These are phyloP conservation scores for Nesogale talazaci DNA, from an alignment of 2,113 vertebrate species.

Conservation along the genomic window DNA sequence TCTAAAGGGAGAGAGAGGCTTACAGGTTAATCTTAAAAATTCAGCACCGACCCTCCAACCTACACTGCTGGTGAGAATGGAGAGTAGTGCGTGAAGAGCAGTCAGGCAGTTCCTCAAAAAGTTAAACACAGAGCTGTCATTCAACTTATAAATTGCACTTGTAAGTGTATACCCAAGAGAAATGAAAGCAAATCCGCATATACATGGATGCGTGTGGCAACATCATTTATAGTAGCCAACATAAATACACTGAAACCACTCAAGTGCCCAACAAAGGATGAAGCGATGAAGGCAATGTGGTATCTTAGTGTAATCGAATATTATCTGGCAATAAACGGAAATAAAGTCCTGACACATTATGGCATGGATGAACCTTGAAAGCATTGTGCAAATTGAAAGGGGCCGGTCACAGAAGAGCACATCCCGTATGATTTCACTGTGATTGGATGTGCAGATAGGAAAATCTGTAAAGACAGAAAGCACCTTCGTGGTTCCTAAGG, in stretches of 20 bases:
- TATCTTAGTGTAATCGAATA: neutral
- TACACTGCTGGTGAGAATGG: too few species aligned
- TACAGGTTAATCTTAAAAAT: neutral
- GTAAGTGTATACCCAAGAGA: neutral
- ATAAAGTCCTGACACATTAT: accelerated
- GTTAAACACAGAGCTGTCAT: neutral
- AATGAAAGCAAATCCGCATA: neutral
- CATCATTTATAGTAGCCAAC: neutral
- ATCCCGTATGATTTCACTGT: neutral
- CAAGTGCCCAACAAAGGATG: neutral
- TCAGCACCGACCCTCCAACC: neutral
- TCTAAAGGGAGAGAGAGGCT: neutral
- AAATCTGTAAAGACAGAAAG: neutral
- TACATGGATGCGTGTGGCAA: neutral
- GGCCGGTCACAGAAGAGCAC: neutral
- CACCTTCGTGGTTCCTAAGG: neutral
- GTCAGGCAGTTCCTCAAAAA: neutral
- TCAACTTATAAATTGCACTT: neutral
- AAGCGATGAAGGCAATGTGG: neutral
- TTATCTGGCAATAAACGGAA: neutral
- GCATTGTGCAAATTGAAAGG: neutral
- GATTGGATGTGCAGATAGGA: neutral
- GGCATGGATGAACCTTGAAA: neutral
- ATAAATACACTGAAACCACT: neutral
- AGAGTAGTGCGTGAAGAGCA: neutral